phyloP scores from a whole-genome alignment of 30 jellyfish, hydroid and myxozoan genomes.

The Turritopsis dohrnii region DNA sequence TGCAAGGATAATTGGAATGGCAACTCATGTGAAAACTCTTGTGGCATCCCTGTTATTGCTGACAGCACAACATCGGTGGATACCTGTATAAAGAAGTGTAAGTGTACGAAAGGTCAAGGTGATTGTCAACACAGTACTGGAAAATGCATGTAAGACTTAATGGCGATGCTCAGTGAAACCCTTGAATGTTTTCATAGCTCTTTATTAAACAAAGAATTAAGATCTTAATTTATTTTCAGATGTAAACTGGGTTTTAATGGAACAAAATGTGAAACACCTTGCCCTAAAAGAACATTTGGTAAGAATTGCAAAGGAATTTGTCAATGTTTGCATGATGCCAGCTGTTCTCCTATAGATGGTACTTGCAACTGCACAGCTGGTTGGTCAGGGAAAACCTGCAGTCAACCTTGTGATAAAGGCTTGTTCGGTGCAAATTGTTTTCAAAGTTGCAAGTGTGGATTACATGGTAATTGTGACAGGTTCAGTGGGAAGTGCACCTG shows the following conservation, averaged over 20 bases:
- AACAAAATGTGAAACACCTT: constrained; percentile 39
- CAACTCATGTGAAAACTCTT: too few relatives aligned
- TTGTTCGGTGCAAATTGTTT: too few relatives aligned
- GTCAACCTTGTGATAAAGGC: too few relatives aligned
- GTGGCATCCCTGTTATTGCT: too few relatives aligned
- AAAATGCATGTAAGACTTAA: too few relatives aligned
- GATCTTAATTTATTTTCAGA: constrained; percentile 35
- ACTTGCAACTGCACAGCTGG: too few relatives aligned
- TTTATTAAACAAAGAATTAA: background rate
- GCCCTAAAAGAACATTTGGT: constrained; percentile 55
- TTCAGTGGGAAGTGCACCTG: constrained; percentile 59
- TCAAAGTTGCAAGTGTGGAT: constrained; percentile 56
- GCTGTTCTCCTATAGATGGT: constrained; percentile 51
- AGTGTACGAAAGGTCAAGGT: too few relatives aligned
- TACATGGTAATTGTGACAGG: constrained; percentile 46
- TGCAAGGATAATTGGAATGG: too few relatives aligned
- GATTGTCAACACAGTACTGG: too few relatives aligned
- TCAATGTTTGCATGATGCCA: constrained; percentile 48
- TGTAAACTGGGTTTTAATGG: constrained; percentile 61
- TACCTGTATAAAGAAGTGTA: too few relatives aligned
- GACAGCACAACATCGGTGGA: too few relatives aligned
- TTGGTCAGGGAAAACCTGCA: too few relatives aligned
- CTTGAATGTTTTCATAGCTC: background rate
- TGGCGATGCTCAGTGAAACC: constrained; percentile 35
- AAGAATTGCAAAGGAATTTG: constrained; percentile 39